Percentiles rank a stretch among this genome's conserved stretches.
Evolutionary conservation across 2,888 invertebrate genomes (phyloP).

Genomic region (Habrosyne pyritoides): DNA sequence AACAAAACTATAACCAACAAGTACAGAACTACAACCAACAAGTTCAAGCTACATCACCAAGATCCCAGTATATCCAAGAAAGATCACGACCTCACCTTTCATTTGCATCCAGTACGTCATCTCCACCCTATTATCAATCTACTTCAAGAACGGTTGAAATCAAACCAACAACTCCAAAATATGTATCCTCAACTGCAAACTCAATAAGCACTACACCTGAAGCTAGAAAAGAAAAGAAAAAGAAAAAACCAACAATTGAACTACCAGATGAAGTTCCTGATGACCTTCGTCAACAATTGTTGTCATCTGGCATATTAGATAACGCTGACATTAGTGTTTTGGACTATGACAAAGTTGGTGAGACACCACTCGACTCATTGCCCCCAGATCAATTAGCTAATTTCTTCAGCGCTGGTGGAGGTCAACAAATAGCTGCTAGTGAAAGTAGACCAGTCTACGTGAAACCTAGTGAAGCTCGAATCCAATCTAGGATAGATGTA

Average conservation of each 20-base stretch:
- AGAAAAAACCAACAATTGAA: conserved; percentile 80
- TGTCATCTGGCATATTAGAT: conserved; percentile 93
- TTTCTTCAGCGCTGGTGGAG: conserved; percentile 93
- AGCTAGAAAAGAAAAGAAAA: conserved; percentile 79
- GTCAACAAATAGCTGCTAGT: conserved; percentile 87
- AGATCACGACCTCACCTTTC: conserved; percentile 61
- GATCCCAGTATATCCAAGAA: conserved; percentile 70
- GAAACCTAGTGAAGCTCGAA: conserved; percentile 84
- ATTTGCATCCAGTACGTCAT: conserved; percentile 57
- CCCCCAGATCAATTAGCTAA: conserved; percentile 94
- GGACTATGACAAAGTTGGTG: conserved; percentile 94
- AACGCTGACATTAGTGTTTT: conserved; percentile 94
- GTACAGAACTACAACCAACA: conserved; percentile 52
- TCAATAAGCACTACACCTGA: conserved; percentile 72
- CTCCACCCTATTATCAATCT: conserved; percentile 69
- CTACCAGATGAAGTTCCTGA: conserved; percentile 95
- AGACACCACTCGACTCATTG: conserved; percentile 91
- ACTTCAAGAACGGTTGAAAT: conserved; percentile 76
- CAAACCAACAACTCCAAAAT: conserved; percentile 78
- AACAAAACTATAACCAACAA: conserved; percentile 44
- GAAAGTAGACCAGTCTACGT: conserved; percentile 88
- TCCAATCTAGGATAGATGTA: conserved; percentile 76
- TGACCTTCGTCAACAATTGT: conserved; percentile 90
- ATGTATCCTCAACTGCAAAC: conserved; percentile 74
- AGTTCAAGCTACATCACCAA: conserved; percentile 60